Evolutionary conservation across 2,113 vertebrate genomes (phyloP).

Genomic region (Varanus komodoensis): DNA sequence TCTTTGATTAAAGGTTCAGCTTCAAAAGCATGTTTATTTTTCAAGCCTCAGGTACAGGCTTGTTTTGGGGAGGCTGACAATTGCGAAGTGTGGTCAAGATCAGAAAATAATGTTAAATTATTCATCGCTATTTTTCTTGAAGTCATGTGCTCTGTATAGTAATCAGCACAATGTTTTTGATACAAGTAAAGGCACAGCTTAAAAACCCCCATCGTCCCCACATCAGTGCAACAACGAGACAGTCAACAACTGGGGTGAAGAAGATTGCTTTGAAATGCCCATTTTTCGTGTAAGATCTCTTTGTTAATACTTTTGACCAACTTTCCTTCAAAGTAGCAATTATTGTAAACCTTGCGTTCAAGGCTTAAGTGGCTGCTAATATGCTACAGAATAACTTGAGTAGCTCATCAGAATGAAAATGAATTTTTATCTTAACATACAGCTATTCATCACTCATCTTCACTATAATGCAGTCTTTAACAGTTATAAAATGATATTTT

Average conservation of each 20-base stretch:
- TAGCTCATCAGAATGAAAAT: conserved; percentile 12
- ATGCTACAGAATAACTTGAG: neutral
- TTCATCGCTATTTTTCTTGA: neutral
- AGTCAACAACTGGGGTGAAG: neutral
- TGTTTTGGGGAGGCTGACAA: neutral
- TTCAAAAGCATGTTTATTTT: neutral
- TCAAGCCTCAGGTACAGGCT: neutral
- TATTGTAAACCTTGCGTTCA: conserved; percentile 12
- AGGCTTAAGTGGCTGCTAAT: conserved; percentile 14
- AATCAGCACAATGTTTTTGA: neutral
- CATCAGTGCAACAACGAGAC: neutral
- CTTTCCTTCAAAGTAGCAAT: conserved; percentile 5
- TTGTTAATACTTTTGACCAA: conserved; percentile 14
- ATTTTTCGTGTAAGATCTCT: neutral
- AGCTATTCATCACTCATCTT: conserved; percentile 9
- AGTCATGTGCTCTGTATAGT: neutral
- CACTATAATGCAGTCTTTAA: neutral
- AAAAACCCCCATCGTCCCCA: neutral
- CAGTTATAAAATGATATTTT: conserved; percentile 8
- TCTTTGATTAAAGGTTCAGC: neutral
- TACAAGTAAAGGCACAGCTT: neutral
- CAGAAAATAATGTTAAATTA: neutral
- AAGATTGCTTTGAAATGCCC: neutral
- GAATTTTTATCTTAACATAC: conserved; percentile 18
- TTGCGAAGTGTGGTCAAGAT: neutral